Evolutionary conservation across 2,888 invertebrate species (phyloP), one percentile per base, ranked within the genome.

Genomic region (Patella pellucida): DNA sequence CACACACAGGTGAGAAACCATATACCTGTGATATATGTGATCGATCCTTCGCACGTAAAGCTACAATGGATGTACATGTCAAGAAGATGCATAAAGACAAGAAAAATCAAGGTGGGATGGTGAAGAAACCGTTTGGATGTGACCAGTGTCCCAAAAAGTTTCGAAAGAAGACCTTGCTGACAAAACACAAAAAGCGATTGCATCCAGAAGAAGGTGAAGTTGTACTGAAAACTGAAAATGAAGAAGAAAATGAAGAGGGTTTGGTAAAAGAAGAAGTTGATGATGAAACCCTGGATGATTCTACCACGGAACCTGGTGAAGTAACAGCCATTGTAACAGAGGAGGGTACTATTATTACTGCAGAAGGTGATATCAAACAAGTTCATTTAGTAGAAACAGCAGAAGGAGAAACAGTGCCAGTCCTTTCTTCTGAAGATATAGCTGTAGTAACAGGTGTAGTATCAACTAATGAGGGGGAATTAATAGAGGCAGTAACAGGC

Each of bases 21-120:
- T 52, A 70, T 23, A 41, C 23, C 15, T 52, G 27, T n/a, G 9
- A 70, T 52, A 50, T 52, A 50, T 70, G 70, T 70, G 52, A 70
- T 50, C 31, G 50, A 52, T 31, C 70, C 19, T 70, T 70, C n/a
- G 70, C 70, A 16, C 27, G 52, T 41, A 50, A 70, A 23, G 52
- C 50, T 19, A 70, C 50, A 15, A 50, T 70, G 41, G 70, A 70
- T 52, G 70, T 52, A 41, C 70, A 70, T 14, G 70, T 62, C 12
- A 62, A 62, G 62, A 62, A 62, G 23, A 62, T 62, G 62, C 62
- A 62, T 14, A 62, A 19, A 62, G 62, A 62, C 23, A 62, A 62
- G n/a, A 62, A 62, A 23, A 62, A 62, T 62, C 19, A 19, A 12
- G 62, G 62, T 62, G 23, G 19, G 14, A 23, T 62, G 19, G 62